Conservation (phyloP, 2,113 vertebrate species). For the Scartelaos histophorus region DNA sequence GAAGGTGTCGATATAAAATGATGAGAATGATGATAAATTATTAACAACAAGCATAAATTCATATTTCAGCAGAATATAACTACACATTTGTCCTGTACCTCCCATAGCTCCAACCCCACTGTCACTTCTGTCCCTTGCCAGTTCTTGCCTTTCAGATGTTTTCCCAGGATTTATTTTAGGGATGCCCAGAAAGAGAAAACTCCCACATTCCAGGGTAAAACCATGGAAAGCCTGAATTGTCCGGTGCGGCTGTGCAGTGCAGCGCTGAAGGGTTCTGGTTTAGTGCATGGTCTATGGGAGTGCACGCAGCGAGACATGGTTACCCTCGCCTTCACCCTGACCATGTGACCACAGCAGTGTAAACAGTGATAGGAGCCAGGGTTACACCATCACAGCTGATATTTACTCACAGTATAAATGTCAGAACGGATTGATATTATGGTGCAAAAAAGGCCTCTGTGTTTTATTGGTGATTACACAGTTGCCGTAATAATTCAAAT, state of each 20-base stretch:
- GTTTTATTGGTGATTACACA: not conserved
- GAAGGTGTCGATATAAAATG: too few relatives aligned
- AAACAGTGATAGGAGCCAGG: constrained; percentile 31
- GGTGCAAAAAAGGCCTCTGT: not conserved
- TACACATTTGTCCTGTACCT: not conserved
- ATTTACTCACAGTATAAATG: constrained; percentile 7
- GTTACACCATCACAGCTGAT: constrained; percentile 3
- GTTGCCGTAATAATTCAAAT: not conserved
- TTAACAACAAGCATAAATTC: too few relatives aligned
- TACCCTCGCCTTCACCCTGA: constrained; percentile 47
- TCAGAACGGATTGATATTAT: not conserved
- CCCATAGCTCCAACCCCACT: not conserved
- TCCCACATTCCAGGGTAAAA: constrained; percentile 20
- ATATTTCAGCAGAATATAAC: too few relatives aligned
- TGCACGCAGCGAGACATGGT: constrained; percentile 12
- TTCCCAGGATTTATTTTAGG: constrained; percentile 9
- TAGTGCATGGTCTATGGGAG: constrained; percentile 9
- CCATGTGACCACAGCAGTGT: constrained; percentile 52
- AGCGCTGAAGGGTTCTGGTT: constrained; percentile 15
- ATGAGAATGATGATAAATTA: too few relatives aligned
- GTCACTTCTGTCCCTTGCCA: not conserved
- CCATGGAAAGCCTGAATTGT: not conserved
- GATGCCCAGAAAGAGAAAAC: constrained; percentile 15
- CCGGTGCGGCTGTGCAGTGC: constrained; percentile 6
- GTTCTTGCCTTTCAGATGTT: not conserved